Conservation (phyloP, 1,140 invertebrate species). For the Holcopasites calliopsidis region DNA sequence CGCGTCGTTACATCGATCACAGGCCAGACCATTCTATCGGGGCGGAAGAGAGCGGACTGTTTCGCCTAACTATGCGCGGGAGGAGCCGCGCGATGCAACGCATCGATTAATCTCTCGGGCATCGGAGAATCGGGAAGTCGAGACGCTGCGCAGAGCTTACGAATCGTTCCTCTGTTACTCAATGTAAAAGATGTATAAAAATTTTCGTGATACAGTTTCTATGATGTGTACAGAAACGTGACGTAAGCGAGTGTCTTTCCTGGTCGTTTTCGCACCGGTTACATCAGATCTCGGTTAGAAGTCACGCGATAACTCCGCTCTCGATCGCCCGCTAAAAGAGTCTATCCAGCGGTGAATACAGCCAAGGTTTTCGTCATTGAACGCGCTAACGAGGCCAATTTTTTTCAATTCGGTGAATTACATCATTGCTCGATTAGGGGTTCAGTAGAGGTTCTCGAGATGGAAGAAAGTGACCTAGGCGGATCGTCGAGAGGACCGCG, state of each 20-base stretch:
- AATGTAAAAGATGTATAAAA: background rate
- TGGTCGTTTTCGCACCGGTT: background rate
- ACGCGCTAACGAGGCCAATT: conserved; percentile 19
- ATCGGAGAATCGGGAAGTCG: background rate
- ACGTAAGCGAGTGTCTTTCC: background rate
- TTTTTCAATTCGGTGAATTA: conserved; percentile 30
- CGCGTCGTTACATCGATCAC: conserved; percentile 73
- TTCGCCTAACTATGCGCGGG: conserved; percentile 24
- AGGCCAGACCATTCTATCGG: conserved; percentile 36
- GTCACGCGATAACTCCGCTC: background rate
- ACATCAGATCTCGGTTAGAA: background rate
- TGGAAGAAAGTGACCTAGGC: conserved; percentile 44
- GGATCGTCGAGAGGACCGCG: conserved; percentile 7
- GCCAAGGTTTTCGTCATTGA: conserved; percentile 1
- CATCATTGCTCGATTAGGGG: conserved; percentile 25
- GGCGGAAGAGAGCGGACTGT: conserved; percentile 54
- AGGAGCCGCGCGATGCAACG: background rate
- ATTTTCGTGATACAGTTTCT: background rate
- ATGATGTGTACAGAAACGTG: background rate
- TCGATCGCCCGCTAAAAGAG: too few species aligned
- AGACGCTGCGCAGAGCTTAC: background rate
- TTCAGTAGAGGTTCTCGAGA: conserved; percentile 2
- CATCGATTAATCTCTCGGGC: background rate
- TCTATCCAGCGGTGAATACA: too few species aligned
- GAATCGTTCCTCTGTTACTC: background rate